Base-by-base conservation (phyloP, 2,797 vertebrate genomes). In the Columba guinea region DNA sequence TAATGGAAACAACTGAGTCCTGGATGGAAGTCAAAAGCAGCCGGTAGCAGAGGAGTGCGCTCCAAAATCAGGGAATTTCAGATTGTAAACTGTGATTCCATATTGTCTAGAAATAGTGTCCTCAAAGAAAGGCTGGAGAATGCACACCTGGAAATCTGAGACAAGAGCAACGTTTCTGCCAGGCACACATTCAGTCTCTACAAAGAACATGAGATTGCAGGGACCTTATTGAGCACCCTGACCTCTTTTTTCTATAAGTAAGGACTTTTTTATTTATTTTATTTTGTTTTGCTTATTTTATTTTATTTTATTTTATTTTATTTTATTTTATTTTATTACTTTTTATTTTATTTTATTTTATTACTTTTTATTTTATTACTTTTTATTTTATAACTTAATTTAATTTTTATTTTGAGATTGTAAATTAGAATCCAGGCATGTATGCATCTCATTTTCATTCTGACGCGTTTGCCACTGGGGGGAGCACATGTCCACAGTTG, bases 1-100 rank as follows among this genome's bases (percentile, higher is more conserved):
- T 11, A 27, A 67, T 10, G 22, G 23, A 26, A 46, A 46, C 20
- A 35, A 4, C 30, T 68, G 35, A 41, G 2, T 9, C 4, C 27
- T 10, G 7, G 56, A 37, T 0, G 19, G 55, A 79, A 15, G 39
- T 34, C 34, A 56, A 83, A 77, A 2, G 9, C 27, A 48, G 12
- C 7, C 35, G 11, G 15, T 2, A 68, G 27, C 16, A 0, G 0
- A 64, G 18, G 13, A 11, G 0, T 26, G 10, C 19, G 9, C 27
- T 22, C 35, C 35, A 82, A 76, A 83, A 76, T 22, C 15, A 55
- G 7, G 3, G 22, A 9, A 41, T 71, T 55, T 59, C 16, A 16
- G 23, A 7, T 12, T 41, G 22, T 35, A 68, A 85, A 26, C 23
- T 10, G 5, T 39, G 22, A 49, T 26, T 65, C 26, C 23, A 4